Conservation (phyloP, 2,888 invertebrate species). For the Cordylochernes scorpioides region DNA sequence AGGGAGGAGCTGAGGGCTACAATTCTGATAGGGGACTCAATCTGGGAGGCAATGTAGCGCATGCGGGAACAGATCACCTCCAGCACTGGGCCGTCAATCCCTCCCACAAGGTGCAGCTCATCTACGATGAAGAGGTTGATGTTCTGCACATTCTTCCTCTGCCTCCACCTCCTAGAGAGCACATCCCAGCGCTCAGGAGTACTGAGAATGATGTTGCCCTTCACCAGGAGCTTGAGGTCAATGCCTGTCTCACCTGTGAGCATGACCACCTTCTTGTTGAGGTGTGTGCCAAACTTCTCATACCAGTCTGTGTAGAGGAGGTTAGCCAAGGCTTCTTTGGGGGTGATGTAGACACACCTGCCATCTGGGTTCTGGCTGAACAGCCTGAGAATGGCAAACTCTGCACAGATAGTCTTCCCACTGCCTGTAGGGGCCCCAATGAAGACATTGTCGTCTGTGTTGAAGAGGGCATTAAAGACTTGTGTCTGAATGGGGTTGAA, state of each 20-base stretch:
- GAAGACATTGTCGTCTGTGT: slow-evolving; percentile 91
- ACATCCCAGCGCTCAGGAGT: slow-evolving; percentile 99
- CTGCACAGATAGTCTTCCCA: slow-evolving; percentile 69
- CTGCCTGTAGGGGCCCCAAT: slow-evolving; percentile 77
- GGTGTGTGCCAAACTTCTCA: slow-evolving; percentile 40
- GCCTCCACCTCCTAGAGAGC: slow-evolving; percentile 89
- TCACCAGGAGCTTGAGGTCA: slow-evolving; percentile 56
- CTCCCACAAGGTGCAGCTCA: slow-evolving; percentile 48
- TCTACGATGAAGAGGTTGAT: slow-evolving; percentile 87
- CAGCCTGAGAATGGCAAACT: slow-evolving; percentile 73
- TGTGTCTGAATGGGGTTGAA: slow-evolving; percentile 98
- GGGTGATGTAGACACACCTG: slow-evolving; percentile 74
- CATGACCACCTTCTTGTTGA: slow-evolving; percentile 53
- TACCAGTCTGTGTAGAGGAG: slow-evolving; percentile 72
- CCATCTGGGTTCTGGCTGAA: slow-evolving; percentile 36
- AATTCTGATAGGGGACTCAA: slow-evolving; percentile 58
- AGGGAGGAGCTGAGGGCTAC: slow-evolving; percentile 76
- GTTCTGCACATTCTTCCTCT: slow-evolving; percentile 89
- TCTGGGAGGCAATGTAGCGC: slow-evolving; percentile 79
- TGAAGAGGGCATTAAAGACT: slow-evolving; percentile 94
- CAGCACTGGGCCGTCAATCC: slow-evolving; percentile 42
- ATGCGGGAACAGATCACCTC: slow-evolving; percentile 70
- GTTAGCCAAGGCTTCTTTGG: slow-evolving; percentile 64
- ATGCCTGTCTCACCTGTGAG: slow-evolving; percentile 91
- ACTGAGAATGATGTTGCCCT: slow-evolving; percentile 75